Evolutionary conservation across 53 echinoderm and acorn worm genomes (phyloP), one percentile per base, ranked within the genome.

Genomic region (Echinarachnius parma): DNA sequence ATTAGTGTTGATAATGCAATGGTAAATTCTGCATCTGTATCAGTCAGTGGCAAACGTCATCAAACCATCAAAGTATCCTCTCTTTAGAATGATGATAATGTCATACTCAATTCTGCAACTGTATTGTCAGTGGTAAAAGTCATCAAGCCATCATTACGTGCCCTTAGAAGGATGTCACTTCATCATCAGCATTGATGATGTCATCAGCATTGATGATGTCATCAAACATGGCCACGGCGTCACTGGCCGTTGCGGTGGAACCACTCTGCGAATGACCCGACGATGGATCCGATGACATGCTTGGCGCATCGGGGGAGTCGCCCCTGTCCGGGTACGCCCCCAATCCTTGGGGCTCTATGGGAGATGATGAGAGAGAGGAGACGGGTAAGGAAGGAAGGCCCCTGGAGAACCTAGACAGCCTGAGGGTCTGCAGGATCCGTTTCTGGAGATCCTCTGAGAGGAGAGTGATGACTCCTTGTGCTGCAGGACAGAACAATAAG

Each of bases 341-440:
- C 2, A 34, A 31, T 2, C 31, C 39, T 39, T 13, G 7, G 13
- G 39, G 7, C 39, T 39, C 39, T 39, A 9, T 7, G 39, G 13
- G 39, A 13, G 39, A 13, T 39, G 13, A 39, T 7, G 39, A 9
- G 39, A 13, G 39, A 13, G 7, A 42, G 18, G 60, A 25, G 4
- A 32, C 59, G 3, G 31, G 48, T n/a, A 0, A 23, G n/a, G 0
- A 30, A 16, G 2, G 28, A 28, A 4, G 28, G 30, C 28, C 24
- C 10, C 30, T 61, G 29, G 46, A 22, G 24, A 0, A 28, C 48
- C 66, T 66, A 1, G 66, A 29, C 48, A 66, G 28, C 49, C 30
- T 66, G 31, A 48, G 21, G 46, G 48, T 31, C 30, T 47, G 31
- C n/a, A 66, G 66, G 19, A 66, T 48, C 5, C 66, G 66, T 7